These are phyloP conservation scores for Haemorhous mexicanus DNA, from an alignment of 2,113 vertebrate species.

Conservation along the genomic window DNA sequence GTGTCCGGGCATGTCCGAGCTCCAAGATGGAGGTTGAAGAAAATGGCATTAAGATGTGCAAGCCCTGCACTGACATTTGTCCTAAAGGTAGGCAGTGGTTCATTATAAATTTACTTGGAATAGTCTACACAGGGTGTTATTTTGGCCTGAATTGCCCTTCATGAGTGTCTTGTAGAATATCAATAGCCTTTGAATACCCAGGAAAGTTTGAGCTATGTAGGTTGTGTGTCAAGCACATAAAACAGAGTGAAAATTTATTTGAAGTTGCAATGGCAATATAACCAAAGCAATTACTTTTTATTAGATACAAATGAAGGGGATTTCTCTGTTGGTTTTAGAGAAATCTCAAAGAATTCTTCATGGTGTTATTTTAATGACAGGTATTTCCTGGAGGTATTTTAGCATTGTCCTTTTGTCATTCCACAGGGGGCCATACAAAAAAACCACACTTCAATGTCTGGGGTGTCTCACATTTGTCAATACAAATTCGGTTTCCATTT, in stretches of 20 bases:
- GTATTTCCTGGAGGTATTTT: not conserved
- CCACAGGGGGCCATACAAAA: not conserved
- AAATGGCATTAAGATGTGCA: slow-evolving; percentile 95
- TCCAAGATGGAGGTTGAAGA: slow-evolving; percentile 99
- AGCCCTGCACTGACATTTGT: slow-evolving; percentile 96
- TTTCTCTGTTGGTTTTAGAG: not conserved
- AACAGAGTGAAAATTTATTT: not conserved
- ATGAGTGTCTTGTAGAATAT: not conserved
- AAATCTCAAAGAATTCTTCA: not conserved
- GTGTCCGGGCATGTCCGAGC: slow-evolving; percentile 93
- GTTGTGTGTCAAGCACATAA: not conserved
- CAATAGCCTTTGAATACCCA: not conserved
- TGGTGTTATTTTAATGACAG: not conserved
- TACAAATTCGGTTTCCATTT: not conserved
- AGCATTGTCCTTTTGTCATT: not conserved
- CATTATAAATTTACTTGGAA: not conserved
- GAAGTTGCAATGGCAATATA: not conserved
- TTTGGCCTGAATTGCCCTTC: not conserved
- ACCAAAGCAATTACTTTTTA: not conserved
- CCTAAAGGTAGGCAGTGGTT: slow-evolving; percentile 85
- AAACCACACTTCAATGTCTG: not conserved
- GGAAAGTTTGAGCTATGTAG: not conserved
- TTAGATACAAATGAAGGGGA: not conserved
- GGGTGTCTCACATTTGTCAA: not conserved
- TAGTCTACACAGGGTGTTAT: not conserved